Evolutionary conservation across 2,797 vertebrate species (phyloP).

Genomic region (Lepilemur ruficaudatus): DNA sequence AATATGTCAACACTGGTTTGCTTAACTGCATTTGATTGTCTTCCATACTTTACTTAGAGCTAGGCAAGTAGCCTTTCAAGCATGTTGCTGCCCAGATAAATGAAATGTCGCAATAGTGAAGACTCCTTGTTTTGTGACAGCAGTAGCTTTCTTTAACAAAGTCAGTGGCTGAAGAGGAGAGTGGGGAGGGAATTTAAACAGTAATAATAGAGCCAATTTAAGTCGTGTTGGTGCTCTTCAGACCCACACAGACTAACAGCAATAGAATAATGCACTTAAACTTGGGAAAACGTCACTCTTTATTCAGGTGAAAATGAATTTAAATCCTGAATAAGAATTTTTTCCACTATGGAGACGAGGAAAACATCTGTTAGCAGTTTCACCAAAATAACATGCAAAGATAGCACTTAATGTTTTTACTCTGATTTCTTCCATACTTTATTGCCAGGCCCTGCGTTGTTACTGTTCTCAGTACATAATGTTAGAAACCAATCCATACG

Average conservation of each 20-base stretch:
- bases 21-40: slow-evolving; percentile 84
- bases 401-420: neutral
- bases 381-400: neutral
- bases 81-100: slow-evolving; percentile 77
- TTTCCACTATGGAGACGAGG: neutral
- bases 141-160: slow-evolving; percentile 71
- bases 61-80: slow-evolving; percentile 77
- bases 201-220: slow-evolving; percentile 3
- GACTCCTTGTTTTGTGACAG: slow-evolving; percentile 78
- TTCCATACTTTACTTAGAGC: slow-evolving; percentile 83
- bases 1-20: slow-evolving; percentile 87
- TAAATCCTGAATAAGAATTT: slow-evolving; percentile 36
- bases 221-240: neutral
- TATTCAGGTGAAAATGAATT: slow-evolving; percentile 66
- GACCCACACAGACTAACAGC: neutral
- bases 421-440: neutral
- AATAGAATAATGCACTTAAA: neutral
- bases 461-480: neutral
- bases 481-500: neutral
- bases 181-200: neutral
- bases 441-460: neutral
- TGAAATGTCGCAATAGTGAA: slow-evolving; percentile 79
- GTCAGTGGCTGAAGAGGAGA: neutral
- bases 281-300: neutral
- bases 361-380: slow-evolving; percentile 47